Evolutionary conservation across 2,797 vertebrate species (phyloP).

Genomic region (Cephalopachus bancanus): DNA sequence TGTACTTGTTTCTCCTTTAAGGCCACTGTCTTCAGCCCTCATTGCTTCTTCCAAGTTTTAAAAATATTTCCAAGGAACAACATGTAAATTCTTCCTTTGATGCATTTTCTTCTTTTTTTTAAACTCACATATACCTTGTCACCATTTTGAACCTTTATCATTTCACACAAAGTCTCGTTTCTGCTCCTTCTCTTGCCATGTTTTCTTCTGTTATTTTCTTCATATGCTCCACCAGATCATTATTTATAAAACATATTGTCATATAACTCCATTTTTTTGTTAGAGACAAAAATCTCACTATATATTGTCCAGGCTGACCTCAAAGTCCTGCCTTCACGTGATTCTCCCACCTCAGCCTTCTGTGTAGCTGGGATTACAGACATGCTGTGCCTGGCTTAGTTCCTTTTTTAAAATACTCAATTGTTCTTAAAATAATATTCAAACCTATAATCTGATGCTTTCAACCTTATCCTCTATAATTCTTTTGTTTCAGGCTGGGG

Average conservation of each 20-base stretch:
- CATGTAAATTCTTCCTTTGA: background rate
- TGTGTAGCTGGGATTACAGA: no score
- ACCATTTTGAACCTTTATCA: background rate
- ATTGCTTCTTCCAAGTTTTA: background rate
- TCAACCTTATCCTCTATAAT: background rate
- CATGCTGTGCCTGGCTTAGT: no score
- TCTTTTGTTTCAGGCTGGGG: background rate
- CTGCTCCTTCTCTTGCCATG: background rate
- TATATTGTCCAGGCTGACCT: no score
- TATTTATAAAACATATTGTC: background rate
- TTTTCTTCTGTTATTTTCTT: background rate
- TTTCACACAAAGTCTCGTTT: background rate
- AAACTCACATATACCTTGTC: background rate
- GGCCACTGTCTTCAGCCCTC: background rate
- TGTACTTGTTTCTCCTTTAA: background rate
- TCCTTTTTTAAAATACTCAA: background rate
- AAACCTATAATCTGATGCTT: background rate
- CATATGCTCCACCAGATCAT: background rate
- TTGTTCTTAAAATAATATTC: constrained; percentile 18
- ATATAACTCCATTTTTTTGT: background rate
- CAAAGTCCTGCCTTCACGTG: no score
- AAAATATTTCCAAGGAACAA: background rate
- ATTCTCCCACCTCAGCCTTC: no score
- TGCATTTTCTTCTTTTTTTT: background rate
- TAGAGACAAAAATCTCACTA: no score